These are phyloP conservation scores for Gallinago jamesoni DNA, from an alignment of 2,113 vertebrate species.

Conservation along the genomic window DNA sequence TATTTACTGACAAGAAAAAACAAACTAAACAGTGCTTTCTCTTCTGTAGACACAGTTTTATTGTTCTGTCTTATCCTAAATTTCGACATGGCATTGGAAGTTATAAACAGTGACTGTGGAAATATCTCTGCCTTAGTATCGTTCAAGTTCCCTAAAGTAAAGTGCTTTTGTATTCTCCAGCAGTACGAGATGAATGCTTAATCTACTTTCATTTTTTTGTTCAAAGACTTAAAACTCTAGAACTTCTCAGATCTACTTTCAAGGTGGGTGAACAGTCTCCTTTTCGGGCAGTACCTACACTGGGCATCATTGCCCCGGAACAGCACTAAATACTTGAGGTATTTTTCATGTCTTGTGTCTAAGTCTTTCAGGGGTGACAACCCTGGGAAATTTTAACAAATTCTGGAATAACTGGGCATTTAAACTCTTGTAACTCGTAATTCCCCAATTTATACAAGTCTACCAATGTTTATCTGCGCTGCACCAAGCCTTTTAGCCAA, in stretches of 20 bases:
- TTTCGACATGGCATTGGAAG: neutral
- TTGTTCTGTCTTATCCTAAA: neutral
- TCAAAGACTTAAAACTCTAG: neutral
- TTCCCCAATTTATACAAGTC: neutral
- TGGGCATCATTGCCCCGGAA: neutral
- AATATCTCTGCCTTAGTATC: neutral
- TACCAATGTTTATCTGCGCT: neutral
- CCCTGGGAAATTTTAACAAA: neutral
- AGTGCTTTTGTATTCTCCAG: neutral
- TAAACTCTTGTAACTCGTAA: neutral
- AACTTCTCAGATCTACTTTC: neutral
- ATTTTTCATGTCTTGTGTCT: neutral
- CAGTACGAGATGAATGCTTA: neutral
- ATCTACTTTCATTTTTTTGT: neutral
- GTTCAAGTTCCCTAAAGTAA: neutral
- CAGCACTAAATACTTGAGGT: neutral
- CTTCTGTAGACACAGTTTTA: neutral
- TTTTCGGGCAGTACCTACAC: neutral
- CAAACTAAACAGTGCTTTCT: neutral
- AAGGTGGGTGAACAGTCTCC: neutral
- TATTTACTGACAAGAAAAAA: neutral
- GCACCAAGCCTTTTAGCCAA: neutral
- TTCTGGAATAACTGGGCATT: neutral
- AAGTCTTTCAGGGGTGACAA: neutral
- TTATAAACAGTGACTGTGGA: neutral